phyloP scores from a whole-genome alignment of 2,113 vertebrate species.

The Himantopus leucocephalus region DNA sequence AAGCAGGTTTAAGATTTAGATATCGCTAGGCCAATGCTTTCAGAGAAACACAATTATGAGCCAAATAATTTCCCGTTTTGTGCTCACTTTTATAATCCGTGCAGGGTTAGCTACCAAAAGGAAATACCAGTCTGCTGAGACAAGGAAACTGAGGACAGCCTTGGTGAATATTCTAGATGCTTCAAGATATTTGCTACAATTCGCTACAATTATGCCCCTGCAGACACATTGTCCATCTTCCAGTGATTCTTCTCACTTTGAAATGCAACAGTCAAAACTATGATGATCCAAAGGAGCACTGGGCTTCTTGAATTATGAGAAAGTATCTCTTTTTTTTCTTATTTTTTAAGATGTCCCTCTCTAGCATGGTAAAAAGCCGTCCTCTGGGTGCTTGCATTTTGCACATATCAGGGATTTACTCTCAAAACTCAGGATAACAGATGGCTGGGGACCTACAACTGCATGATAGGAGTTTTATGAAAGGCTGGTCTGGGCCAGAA shows the following conservation, averaged over 20 bases:
- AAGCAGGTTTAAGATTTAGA: neutral
- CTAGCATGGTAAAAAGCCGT: neutral
- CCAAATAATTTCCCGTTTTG: neutral
- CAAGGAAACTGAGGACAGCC: neutral
- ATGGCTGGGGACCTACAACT: neutral
- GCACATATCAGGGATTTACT: neutral
- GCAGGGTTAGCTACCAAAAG: neutral
- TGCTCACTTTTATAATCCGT: neutral
- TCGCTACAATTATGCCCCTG: neutral
- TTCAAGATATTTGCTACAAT: neutral
- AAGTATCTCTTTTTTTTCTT: neutral
- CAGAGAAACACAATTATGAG: neutral
- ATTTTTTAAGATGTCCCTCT: neutral
- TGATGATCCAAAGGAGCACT: neutral
- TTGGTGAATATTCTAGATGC: neutral
- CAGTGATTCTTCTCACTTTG: neutral
- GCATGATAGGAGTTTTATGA: neutral
- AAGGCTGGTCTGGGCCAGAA: neutral
- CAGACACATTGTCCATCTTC: neutral
- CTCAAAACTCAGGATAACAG: neutral
- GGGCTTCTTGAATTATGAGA: neutral
- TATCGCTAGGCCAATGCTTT: neutral
- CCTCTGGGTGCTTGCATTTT: neutral
- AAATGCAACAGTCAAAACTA: neutral
- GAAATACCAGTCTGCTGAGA: neutral